These are phyloP conservation scores for Leptopilina clavipes DNA, from an alignment of 1,140 invertebrate genomes.

Conservation along the genomic window DNA sequence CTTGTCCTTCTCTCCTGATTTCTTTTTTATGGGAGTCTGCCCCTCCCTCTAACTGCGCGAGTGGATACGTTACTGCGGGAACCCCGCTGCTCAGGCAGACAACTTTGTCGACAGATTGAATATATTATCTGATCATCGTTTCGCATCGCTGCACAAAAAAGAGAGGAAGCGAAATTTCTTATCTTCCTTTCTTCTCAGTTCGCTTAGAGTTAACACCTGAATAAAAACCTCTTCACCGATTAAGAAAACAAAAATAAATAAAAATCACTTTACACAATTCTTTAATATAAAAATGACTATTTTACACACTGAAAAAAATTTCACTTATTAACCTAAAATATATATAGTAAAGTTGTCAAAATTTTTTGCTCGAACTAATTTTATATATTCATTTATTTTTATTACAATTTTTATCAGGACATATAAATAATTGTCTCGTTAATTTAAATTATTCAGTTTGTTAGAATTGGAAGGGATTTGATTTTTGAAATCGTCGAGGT, in stretches of 20 bases:
- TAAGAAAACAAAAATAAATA: neutral
- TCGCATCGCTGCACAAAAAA: conserved; percentile 25
- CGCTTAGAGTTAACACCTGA: conserved; percentile 14
- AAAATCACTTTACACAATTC: neutral
- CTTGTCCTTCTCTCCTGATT: conserved; percentile 33
- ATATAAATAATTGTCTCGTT: too few relatives aligned
- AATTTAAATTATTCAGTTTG: too few relatives aligned
- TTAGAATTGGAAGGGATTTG: too few relatives aligned
- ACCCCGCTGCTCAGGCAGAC: conserved; percentile 29
- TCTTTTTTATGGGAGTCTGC: conserved; percentile 32
- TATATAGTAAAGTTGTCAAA: too few relatives aligned
- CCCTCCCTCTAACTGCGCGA: conserved; percentile 20
- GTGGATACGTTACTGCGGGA: conserved; percentile 26
- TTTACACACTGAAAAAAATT: neutral
- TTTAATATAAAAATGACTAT: neutral
- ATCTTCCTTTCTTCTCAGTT: conserved; percentile 7
- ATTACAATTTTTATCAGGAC: too few relatives aligned
- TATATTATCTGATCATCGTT: conserved; percentile 34
- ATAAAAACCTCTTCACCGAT: conserved; percentile 20
- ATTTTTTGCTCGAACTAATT: too few relatives aligned
- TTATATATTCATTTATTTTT: too few relatives aligned
- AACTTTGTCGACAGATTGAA: conserved; percentile 35
- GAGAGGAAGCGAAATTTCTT: conserved; percentile 31
- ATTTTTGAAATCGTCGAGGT: too few relatives aligned
- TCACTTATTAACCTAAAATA: too few relatives aligned